Percentiles rank a stretch among this genome's conserved stretches.
phyloP scores from a whole-genome alignment of 2,888 invertebrate genomes.

The Ophonus ardosiacus region DNA sequence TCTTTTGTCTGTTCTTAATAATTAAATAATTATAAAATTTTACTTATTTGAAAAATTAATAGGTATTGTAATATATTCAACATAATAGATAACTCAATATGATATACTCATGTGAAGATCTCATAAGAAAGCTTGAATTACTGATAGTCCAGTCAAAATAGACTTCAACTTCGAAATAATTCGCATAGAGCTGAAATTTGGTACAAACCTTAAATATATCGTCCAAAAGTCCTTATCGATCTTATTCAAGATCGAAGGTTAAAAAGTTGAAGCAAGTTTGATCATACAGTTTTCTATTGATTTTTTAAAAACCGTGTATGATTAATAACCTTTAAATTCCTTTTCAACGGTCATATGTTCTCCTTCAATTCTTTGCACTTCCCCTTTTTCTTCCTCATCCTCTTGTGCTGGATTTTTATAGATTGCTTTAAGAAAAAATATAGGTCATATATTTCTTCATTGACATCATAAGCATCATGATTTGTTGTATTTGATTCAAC shows the following conservation, averaged over 20 bases:
- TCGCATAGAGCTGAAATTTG: background rate
- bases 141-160: conserved; percentile 3
- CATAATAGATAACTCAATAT: no score
- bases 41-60: no score
- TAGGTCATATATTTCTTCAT: conserved; percentile 12
- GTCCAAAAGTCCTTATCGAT: background rate
- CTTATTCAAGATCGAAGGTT: background rate
- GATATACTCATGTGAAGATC: no score
- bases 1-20: no score
- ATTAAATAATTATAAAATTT: no score
- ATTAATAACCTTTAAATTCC: conserved; percentile 21
- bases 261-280: background rate
- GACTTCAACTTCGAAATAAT: background rate
- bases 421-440: background rate
- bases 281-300: background rate
- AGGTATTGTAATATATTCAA: no score
- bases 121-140: no score
- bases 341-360: background rate
- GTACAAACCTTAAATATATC: background rate
- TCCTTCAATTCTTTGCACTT: conserved; percentile 29
- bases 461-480: background rate
- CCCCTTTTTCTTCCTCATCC: conserved; percentile 53
- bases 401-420: conserved; percentile 46
- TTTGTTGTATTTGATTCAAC: conserved; percentile 66
- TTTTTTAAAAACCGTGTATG: background rate